Conservation (phyloP, 1,140 invertebrate species). For the Caenorhabditis elegans region DNA sequence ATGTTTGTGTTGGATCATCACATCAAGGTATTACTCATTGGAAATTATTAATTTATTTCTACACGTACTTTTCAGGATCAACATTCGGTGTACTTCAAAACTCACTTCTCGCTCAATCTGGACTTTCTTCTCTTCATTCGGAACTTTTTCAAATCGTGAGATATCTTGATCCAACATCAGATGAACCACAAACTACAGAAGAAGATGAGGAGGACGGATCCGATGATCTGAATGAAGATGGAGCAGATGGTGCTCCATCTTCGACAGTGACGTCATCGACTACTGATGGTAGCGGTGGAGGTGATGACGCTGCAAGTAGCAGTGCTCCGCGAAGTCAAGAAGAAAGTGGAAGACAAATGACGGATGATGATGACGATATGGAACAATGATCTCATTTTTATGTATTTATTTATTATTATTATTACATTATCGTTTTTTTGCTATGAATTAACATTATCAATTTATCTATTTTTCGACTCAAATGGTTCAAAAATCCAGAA, state of each 20-base stretch:
- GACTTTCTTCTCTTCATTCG: not conserved
- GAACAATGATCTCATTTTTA: not conserved
- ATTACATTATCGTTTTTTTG: too few relatives aligned
- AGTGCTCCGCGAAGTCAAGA: conserved; percentile 4
- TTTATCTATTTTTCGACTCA: too few relatives aligned
- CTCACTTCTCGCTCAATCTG: not conserved
- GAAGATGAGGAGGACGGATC: not conserved
- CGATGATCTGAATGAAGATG: not conserved
- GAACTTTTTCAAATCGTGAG: not conserved
- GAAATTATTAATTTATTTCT: too few relatives aligned
- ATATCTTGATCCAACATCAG: not conserved
- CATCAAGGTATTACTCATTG: not conserved
- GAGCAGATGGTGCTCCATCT: not conserved
- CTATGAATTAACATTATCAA: too few relatives aligned
- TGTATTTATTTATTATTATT: too few relatives aligned
- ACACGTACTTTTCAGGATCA: not conserved
- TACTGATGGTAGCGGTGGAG: not conserved
- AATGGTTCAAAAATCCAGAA: too few relatives aligned
- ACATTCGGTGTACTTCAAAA: conserved; percentile 4
- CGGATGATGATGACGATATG: not conserved
- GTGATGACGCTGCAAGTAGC: not conserved
- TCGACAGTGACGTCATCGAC: not conserved
- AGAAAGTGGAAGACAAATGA: not conserved
- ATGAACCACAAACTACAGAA: not conserved
- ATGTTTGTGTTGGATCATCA: conserved; percentile 13